These are phyloP conservation scores for Drosophila nigrodunni DNA, from an alignment of 1,140 invertebrate species.

Conservation along the genomic window DNA sequence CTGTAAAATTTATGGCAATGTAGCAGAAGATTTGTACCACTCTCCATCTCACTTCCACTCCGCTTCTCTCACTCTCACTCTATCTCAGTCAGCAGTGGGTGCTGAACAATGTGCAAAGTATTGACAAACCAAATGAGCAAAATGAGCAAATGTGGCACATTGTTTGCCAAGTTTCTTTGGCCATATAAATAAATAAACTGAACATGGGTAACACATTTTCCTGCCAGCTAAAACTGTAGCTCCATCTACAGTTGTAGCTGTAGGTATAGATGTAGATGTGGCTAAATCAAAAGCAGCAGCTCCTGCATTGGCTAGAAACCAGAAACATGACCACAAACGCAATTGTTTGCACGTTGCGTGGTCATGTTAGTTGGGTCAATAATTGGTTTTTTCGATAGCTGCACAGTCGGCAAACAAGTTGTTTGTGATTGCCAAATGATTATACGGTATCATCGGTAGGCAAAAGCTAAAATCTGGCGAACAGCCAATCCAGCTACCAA, in stretches of 20 bases:
- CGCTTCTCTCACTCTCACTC: not conserved
- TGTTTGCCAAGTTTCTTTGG: conserved; percentile 65
- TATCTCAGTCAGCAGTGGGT: not conserved
- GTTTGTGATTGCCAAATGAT: conserved; percentile 80
- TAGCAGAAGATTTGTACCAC: conserved; percentile 37
- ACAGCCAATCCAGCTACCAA: conserved; percentile 28
- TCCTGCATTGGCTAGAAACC: conserved; percentile 27
- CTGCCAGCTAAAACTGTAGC: conserved; percentile 27
- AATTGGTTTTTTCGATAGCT: conserved; percentile 74
- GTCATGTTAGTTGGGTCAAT: conserved; percentile 78
- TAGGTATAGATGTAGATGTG: conserved; percentile 1
- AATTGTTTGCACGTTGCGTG: conserved; percentile 81
- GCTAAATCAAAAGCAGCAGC: conserved; percentile 13
- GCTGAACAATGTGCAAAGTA: conserved; percentile 58
- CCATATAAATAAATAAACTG: conserved; percentile 72
- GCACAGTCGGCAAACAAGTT: conserved; percentile 64
- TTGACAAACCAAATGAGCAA: conserved; percentile 75
- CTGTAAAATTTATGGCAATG: conserved; percentile 64
- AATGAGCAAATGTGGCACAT: conserved; percentile 61
- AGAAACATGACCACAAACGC: conserved; percentile 65
- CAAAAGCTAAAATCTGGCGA: conserved; percentile 40
- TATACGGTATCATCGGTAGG: conserved; percentile 56
- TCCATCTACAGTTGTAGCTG: not conserved
- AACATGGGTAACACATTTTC: conserved; percentile 75
- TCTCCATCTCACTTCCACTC: not conserved